Evolutionary conservation across 2,888 invertebrate species (phyloP), one percentile per base, ranked within the genome.

Genomic region (Villa cingulata): DNA sequence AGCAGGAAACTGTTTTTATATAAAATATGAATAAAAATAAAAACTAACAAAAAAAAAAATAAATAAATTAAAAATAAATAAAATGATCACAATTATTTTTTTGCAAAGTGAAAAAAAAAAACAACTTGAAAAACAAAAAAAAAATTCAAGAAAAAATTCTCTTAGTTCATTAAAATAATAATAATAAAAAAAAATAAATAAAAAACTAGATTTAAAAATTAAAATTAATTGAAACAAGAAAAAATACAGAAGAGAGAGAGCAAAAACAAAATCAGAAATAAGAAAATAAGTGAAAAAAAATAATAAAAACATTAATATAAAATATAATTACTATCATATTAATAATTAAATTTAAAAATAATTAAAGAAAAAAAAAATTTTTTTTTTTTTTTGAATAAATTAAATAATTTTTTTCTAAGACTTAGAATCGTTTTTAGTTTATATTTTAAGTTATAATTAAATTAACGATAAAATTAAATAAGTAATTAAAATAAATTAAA

Each of bases 1-100:
- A 50, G 51, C 52, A 46, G 53, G 46, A 48, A 50, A 49, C 50
- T 55, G 52, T 52, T 54, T 51, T 53, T 48, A 45, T 41, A 48
- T 34, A n/a, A n/a, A 42, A 43, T 34, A 20, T 34, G 7, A 27
- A 43, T 29, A 45, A n/a, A 40, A 34, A n/a, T n/a, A n/a, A n/a
- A n/a, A n/a, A 23, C 7, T 23, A 23, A 23, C 23, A 23, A 6
- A 23, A 17, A 47, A 43, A 17, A 37, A 36, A n/a, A n/a, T n/a
- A n/a, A n/a, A n/a, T n/a, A n/a, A n/a, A n/a, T n/a, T n/a, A n/a
- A n/a, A n/a, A n/a, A n/a, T n/a, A n/a, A n/a, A n/a, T n/a, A n/a
- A 19, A 41, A 29, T 34, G 18, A 37, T 41, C 12, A 32, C 7
- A 12, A 32, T 32, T 32, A 32, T 32, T 32, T 32, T 32, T 32